A percentile compares a stretch with the other conserved stretches of the same genome.
phyloP scores from a whole-genome alignment of 2,888 invertebrate genomes.

The Plagodis dolabraria region DNA sequence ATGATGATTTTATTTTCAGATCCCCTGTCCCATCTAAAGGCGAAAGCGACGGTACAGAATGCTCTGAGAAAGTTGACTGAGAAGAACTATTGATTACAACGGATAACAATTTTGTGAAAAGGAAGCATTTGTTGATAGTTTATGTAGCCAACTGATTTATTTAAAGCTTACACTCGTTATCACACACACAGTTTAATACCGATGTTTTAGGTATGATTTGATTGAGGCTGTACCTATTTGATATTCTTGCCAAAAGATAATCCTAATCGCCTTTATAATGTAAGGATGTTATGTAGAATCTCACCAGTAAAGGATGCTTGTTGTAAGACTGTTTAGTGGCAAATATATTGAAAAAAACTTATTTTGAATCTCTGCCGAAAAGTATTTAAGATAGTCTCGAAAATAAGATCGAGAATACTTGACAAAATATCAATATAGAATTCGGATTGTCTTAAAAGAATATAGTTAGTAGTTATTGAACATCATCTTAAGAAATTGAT shows the following conservation, averaged over 20 bases:
- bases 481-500: constrained; percentile 1
- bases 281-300: constrained; percentile 49
- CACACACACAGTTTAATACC: constrained; percentile 42
- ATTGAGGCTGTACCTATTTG: constrained; percentile 51
- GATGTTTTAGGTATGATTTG: constrained; percentile 38
- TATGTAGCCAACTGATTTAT: constrained; percentile 41
- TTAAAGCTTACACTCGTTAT: constrained; percentile 51
- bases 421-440: constrained; percentile 20
- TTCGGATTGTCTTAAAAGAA: constrained; percentile 13
- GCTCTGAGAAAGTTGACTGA: constrained; percentile 83
- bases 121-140: constrained; percentile 70
- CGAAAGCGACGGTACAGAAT: constrained; percentile 84
- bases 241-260: constrained; percentile 64
- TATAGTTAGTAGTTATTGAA: constrained; percentile 11
- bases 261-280: constrained; percentile 43
- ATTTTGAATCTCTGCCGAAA: constrained; percentile 53
- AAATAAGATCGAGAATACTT: constrained; percentile 29
- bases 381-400: constrained; percentile 41
- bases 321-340: constrained; percentile 65
- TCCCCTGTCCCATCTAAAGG: constrained; percentile 82
- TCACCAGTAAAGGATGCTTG: constrained; percentile 52
- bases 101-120: constrained; percentile 63
- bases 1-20: constrained; percentile 66
- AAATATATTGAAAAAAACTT: constrained; percentile 54
- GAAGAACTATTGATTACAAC: constrained; percentile 68